Evolutionary conservation across 2,888 invertebrate species (phyloP), one percentile per base, ranked within the genome.

Genomic region (Acanthosoma haemorrhoidale): DNA sequence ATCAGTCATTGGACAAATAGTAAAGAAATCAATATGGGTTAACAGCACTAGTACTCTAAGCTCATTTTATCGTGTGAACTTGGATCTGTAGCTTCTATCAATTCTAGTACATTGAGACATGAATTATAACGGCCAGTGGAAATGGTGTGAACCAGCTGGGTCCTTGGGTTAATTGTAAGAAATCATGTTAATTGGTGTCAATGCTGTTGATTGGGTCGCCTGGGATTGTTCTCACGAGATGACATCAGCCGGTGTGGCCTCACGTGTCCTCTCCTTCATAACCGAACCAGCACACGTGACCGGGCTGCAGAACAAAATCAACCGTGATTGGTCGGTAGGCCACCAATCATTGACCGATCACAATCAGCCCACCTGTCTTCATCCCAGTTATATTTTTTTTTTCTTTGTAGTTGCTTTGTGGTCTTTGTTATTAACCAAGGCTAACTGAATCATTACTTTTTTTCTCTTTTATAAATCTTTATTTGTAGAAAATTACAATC

Each of bases 181-280:
- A 64, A 64, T 64, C 64, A 38, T 64, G 64, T 39, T 64, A 64
- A 64, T 64, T 64, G 64, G 41, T 64, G 64, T 64, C 64, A 64
- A 64, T 61, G 61, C n/a, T 36, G 39, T 64, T 43, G 64, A 64
- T 43, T 43, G 64, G 64, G 34, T 61, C 61, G 61, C 25, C 64
- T 39, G 29, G 64, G 64, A 64, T 64, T 39, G 64, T 64, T 64
- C 64, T 41, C 64, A 64, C 64, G 64, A 64, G 64, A 43, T 43
- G 64, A 61, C 61, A 61, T 61, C 61, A 61, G 61, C 32, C 16
- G 25, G n/a, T 11, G 59, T 16, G 29, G 34, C 15, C 18, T 61
- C 61, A 61, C 61, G 61, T 61, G 15, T 16, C 16, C 34, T 18
- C 21, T 21, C 36, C n/a, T 34, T 61, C 61, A 61, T 6, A 16